A percentile compares a stretch with the other conserved stretches of the same genome.
Conservation (phyloP, 1,140 invertebrate species). For the Drosophila teissieri region DNA sequence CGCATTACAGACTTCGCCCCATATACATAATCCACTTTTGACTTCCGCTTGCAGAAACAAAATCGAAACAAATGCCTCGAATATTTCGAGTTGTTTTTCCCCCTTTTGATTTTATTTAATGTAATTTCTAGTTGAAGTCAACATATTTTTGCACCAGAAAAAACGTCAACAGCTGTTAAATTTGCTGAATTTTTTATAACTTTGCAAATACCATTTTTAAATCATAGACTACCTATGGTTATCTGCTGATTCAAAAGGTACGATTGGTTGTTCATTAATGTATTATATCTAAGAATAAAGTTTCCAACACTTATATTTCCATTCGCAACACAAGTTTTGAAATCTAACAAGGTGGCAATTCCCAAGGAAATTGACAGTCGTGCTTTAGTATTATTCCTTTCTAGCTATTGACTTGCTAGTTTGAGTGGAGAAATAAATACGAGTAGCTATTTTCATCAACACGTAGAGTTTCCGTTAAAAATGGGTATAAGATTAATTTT, state of each 20-base stretch:
- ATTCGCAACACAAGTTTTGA: neutral
- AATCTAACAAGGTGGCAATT: constrained; percentile 16
- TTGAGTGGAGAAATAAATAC: neutral
- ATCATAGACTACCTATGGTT: too few relatives aligned
- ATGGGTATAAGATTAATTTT: constrained; percentile 8
- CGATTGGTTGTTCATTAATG: too few relatives aligned
- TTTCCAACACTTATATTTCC: too few relatives aligned
- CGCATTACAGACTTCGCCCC: constrained; percentile 16
- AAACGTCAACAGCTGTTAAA: too few relatives aligned
- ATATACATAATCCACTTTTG: constrained; percentile 56
- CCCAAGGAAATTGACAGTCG: constrained; percentile 2
- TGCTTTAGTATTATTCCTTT: neutral
- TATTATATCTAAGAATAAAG: too few relatives aligned
- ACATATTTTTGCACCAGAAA: neutral
- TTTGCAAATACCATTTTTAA: too few relatives aligned
- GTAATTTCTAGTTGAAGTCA: constrained; percentile 34
- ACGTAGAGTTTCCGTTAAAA: neutral
- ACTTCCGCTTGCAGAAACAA: constrained; percentile 21
- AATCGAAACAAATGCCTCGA: constrained; percentile 36
- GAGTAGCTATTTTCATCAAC: neutral
- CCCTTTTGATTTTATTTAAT: constrained; percentile 44
- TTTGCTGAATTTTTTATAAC: too few relatives aligned
- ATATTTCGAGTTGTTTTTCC: constrained; percentile 21
- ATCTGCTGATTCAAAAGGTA: too few relatives aligned
- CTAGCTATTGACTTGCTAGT: neutral